Percentiles rank a stretch among this genome's conserved stretches.
These are phyloP conservation scores for Dusona sp. DNA, from an alignment of 2,888 invertebrate genomes.

Conservation along the genomic window DNA sequence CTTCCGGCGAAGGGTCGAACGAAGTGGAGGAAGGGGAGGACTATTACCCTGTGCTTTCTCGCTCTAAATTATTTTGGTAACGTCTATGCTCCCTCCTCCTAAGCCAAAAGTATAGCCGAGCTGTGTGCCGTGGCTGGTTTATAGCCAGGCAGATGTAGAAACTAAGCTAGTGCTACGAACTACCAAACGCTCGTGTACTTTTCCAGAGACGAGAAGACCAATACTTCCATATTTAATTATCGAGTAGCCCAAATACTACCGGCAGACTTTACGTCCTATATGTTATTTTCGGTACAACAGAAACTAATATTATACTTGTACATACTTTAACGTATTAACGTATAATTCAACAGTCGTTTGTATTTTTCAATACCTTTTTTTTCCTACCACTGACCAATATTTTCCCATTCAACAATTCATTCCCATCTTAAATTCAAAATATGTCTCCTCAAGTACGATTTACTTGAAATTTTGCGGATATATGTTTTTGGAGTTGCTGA, in stretches of 20 bases:
- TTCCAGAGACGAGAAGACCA: conserved; percentile 56
- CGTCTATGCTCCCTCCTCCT: conserved; percentile 45
- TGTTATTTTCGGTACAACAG: conserved; percentile 56
- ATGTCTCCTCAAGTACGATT: too few relatives aligned
- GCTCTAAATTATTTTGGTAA: conserved; percentile 68
- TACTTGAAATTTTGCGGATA: too few relatives aligned
- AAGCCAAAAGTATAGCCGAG: conserved; percentile 40
- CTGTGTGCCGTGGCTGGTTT: conserved; percentile 60
- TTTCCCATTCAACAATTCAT: background rate
- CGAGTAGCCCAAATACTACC: conserved; percentile 58
- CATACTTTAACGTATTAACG: background rate
- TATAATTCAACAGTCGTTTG: background rate
- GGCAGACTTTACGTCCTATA: conserved; percentile 59
- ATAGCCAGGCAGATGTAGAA: conserved; percentile 69
- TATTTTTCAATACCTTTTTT: background rate
- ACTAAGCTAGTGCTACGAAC: conserved; percentile 15
- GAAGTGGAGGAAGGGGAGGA: background rate
- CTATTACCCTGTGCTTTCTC: conserved; percentile 56
- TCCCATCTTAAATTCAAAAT: too few relatives aligned
- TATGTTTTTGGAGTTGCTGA: too few relatives aligned
- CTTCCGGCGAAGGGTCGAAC: conserved; percentile 58
- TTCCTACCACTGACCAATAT: background rate
- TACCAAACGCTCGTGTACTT: conserved; percentile 52
- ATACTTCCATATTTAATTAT: conserved; percentile 68
- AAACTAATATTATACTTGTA: conserved; percentile 16